phyloP scores from a whole-genome alignment of 2,797 vertebrate genomes.

The Toxotes lorentzi region DNA sequence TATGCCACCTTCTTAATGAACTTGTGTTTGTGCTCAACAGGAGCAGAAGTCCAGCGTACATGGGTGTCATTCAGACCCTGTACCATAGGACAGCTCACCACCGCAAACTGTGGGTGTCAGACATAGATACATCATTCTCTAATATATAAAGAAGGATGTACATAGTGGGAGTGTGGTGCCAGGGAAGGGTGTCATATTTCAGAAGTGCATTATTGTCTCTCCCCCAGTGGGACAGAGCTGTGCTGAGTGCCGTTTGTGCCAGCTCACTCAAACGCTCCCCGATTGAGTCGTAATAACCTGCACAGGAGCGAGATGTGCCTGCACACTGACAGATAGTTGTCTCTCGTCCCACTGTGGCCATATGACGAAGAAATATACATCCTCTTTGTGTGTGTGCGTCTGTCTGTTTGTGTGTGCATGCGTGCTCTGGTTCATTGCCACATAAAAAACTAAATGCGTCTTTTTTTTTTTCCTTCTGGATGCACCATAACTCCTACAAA shows the following conservation, averaged over 20 bases:
- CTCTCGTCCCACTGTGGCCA: conserved; percentile 29
- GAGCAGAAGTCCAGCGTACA: conserved; percentile 14
- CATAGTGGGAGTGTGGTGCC: conserved; percentile 45
- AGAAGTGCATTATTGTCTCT: conserved; percentile 81
- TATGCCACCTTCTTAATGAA: conserved; percentile 5
- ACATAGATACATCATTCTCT: neutral
- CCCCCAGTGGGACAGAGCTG: conserved; percentile 82
- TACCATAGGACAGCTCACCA: neutral
- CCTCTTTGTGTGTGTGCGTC: neutral
- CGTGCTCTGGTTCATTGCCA: neutral
- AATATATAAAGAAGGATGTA: conserved; percentile 31
- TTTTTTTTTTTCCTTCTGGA: conserved; percentile 1
- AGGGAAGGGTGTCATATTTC: conserved; percentile 84
- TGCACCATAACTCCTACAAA: conserved; percentile 7
- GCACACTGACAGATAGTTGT: conserved; percentile 57
- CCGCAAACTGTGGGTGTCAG: conserved; percentile 12
- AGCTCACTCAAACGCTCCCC: conserved; percentile 67
- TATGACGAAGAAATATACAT: conserved; percentile 31
- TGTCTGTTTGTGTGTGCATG: conserved; percentile 4
- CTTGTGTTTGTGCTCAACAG: conserved; percentile 11
- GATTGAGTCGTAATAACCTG: conserved; percentile 76
- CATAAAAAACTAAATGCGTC: neutral
- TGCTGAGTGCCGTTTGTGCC: conserved; percentile 69
- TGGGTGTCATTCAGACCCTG: conserved; percentile 2
- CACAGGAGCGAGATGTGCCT: conserved; percentile 54